These are phyloP conservation scores for Apamea crenata DNA, from an alignment of 2,888 invertebrate genomes.

Conservation along the genomic window DNA sequence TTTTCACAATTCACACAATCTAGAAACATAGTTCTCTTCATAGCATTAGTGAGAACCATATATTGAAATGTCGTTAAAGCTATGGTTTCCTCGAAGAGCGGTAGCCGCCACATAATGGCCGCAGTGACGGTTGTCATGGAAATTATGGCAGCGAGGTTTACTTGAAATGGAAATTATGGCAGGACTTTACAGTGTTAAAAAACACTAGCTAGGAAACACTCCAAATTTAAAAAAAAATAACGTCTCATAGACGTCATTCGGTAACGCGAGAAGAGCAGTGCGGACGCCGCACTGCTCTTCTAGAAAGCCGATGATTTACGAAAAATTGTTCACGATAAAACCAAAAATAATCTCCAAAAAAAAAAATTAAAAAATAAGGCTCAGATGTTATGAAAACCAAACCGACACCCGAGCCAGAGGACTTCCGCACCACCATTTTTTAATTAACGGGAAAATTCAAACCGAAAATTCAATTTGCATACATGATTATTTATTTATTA, in stretches of 20 bases:
- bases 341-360: slow-evolving; percentile 1
- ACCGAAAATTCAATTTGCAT: slow-evolving; percentile 51
- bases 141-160: no score
- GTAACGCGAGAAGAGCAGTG: background rate
- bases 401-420: slow-evolving; percentile 10
- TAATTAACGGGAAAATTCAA: slow-evolving; percentile 49
- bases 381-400: slow-evolving; percentile 25
- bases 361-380: background rate
- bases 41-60: background rate
- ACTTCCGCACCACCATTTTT: slow-evolving; percentile 32
- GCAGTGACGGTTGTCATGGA: no score
- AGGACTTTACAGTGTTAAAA: background rate
- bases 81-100: background rate
- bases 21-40: background rate
- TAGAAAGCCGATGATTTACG: background rate
- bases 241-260: background rate
- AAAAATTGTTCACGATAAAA: background rate
- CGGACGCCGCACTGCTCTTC: background rate
- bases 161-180: no score
- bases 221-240: background rate
- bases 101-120: background rate
- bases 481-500: no score
- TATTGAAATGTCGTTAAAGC: background rate
- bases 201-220: background rate
- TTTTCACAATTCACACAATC: background rate